Evolutionary conservation across 2,113 vertebrate species (phyloP).

Genomic region (Pelusios castaneus): DNA sequence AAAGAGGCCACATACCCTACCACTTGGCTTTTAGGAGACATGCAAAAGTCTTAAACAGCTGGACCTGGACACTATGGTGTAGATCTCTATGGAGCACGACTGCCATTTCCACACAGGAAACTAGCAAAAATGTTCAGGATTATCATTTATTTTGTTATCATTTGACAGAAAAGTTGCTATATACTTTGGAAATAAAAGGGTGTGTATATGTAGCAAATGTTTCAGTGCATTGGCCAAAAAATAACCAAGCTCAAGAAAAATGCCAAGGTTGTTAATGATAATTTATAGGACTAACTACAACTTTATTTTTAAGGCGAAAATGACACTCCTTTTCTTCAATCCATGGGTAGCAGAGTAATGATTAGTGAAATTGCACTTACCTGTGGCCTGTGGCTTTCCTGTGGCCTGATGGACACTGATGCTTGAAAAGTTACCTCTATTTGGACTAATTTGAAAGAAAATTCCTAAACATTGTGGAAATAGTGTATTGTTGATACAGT

Average conservation of each 20-base stretch:
- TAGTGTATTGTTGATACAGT: background rate
- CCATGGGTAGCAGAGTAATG: background rate
- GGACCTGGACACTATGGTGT: background rate
- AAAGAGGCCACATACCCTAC: background rate
- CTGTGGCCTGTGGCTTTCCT: background rate
- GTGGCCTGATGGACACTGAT: background rate
- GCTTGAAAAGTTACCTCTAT: background rate
- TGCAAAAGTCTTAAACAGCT: background rate
- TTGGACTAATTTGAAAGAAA: background rate
- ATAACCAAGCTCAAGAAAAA: background rate
- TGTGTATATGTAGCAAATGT: background rate
- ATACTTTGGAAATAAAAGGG: background rate
- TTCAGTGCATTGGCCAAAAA: background rate
- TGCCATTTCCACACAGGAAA: background rate
- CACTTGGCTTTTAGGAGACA: too few relatives aligned
- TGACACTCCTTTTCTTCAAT: background rate
- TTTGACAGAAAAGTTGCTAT: background rate
- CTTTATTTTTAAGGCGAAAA: background rate
- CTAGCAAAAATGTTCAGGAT: background rate
- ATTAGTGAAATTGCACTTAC: background rate
- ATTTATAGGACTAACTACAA: background rate
- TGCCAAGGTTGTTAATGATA: background rate
- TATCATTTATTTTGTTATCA: background rate
- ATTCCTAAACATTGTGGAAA: background rate
- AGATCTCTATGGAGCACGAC: background rate